These are phyloP conservation scores for Microcebus murinus DNA, from an alignment of 2,113 vertebrate genomes.

Conservation along the genomic window DNA sequence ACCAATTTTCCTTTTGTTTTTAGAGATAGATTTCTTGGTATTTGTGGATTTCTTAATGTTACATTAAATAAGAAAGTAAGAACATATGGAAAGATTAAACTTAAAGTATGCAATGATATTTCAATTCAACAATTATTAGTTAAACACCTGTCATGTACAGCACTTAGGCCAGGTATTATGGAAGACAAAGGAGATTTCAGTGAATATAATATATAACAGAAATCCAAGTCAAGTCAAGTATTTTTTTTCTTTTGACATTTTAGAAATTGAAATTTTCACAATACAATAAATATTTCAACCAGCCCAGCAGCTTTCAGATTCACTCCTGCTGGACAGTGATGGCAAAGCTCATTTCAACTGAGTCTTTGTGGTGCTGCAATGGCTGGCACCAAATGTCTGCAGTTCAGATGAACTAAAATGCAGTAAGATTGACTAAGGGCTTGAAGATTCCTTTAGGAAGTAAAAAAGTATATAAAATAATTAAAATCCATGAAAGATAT, in stretches of 20 bases:
- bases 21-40: background rate
- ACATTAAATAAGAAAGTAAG: background rate
- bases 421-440: constrained; percentile 47
- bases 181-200: background rate
- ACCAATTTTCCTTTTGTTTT: background rate
- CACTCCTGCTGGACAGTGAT: fast-evolving
- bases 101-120: background rate
- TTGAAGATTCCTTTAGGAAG: constrained; percentile 69
- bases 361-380: background rate
- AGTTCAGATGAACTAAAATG: constrained; percentile 63
- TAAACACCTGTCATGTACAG: background rate
- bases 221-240: background rate
- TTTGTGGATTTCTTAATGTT: background rate
- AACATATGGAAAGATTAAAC: background rate
- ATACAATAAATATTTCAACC: background rate
- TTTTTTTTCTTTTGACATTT: background rate
- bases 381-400: constrained; percentile 37
- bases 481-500: constrained; percentile 74
- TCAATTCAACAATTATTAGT: background rate
- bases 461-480: constrained; percentile 60
- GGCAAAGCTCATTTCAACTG: background rate
- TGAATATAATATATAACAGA: background rate
- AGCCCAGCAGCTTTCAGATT: background rate
- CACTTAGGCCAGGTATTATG: background rate
- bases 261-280: background rate